A percentile compares a stretch with the other conserved stretches of the same genome.
Conservation (phyloP, 2,797 vertebrate species). For the Buceros bicornis region DNA sequence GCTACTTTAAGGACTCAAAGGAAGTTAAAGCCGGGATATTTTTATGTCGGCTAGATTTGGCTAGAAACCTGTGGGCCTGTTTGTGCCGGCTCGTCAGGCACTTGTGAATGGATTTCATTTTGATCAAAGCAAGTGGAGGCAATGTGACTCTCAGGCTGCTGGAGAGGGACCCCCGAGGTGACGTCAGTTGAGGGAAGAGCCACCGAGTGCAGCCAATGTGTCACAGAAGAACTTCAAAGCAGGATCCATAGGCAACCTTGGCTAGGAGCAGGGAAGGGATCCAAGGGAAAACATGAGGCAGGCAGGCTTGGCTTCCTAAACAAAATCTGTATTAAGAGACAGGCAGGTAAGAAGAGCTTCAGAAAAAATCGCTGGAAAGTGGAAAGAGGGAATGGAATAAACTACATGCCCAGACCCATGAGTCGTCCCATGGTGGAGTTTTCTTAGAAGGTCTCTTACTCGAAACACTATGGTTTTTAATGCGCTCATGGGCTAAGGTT, state of each 20-base stretch:
- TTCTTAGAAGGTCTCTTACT: background rate
- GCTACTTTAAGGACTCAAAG: background rate
- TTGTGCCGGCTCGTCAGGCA: background rate
- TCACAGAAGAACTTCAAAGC: constrained; percentile 42
- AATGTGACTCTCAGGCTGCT: background rate
- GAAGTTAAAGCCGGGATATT: background rate
- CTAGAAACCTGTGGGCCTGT: background rate
- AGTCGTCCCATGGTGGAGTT: background rate
- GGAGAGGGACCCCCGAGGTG: background rate
- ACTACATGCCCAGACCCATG: background rate
- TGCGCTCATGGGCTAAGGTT: background rate
- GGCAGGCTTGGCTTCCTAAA: constrained; percentile 33
- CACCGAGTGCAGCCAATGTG: background rate
- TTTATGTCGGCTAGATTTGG: background rate
- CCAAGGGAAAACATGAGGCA: constrained; percentile 66
- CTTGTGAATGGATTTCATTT: constrained; percentile 39
- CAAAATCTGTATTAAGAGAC: constrained; percentile 37
- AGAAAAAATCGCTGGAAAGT: constrained; percentile 29
- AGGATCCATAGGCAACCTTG: constrained; percentile 21
- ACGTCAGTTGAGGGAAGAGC: constrained; percentile 30
- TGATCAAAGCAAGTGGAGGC: constrained; percentile 29
- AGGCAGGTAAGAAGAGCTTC: constrained; percentile 25
- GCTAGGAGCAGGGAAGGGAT: background rate
- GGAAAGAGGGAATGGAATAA: constrained; percentile 54
- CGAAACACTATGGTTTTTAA: background rate